Evolutionary conservation across 2,888 invertebrate genomes (phyloP).

Genomic region (Lypha dubia): DNA sequence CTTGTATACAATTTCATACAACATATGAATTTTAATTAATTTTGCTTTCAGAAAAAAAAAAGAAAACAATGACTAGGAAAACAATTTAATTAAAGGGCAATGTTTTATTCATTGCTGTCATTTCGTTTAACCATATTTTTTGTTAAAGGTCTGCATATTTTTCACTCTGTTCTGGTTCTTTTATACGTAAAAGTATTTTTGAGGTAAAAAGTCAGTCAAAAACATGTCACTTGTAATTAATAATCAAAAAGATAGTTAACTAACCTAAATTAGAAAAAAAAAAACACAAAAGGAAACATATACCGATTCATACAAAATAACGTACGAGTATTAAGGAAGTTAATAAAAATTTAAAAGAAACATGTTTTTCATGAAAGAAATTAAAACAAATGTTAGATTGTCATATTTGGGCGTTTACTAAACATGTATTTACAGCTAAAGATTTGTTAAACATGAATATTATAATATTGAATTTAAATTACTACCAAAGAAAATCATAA

Average conservation of each 20-base stretch:
- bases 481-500: neutral
- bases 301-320: neutral
- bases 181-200: neutral
- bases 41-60: constrained; percentile 41
- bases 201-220: constrained; percentile 45
- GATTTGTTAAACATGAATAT: constrained; percentile 1
- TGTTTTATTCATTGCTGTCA: constrained; percentile 41
- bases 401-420: neutral
- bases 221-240: constrained; percentile 21
- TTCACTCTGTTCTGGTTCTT: neutral
- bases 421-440: neutral
- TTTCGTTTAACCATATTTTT: neutral
- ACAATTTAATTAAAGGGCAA: constrained; percentile 69
- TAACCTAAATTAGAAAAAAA: neutral
- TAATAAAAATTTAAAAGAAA: neutral
- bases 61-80: constrained; percentile 48
- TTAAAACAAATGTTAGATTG: neutral
- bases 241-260: constrained; percentile 2
- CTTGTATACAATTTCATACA: constrained; percentile 40
- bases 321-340: constrained; percentile 4
- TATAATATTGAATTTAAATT: constrained; percentile 3
- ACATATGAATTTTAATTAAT: constrained; percentile 69
- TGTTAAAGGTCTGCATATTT: constrained; percentile 16
- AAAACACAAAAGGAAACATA: neutral
- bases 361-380: neutral